A percentile compares a stretch with the other conserved stretches of the same genome.
phyloP scores from a whole-genome alignment of 2,888 invertebrate genomes.

The Ectemnius continuus region DNA sequence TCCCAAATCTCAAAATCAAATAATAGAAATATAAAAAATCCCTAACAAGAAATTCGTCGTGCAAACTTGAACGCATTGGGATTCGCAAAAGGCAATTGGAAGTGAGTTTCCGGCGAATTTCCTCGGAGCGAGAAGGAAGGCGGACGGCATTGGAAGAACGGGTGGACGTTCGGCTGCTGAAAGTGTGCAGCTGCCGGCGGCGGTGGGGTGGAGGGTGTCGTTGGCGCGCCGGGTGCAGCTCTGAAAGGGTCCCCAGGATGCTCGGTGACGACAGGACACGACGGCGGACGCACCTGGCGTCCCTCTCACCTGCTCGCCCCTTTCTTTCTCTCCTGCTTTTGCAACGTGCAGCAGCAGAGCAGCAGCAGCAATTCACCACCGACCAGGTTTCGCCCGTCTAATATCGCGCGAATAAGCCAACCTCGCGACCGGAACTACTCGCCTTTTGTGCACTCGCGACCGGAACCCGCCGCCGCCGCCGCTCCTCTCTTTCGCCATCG shows the following conservation, averaged over 20 bases:
- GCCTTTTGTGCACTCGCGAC: conserved; percentile 5
- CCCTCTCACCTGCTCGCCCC: conserved; percentile 64
- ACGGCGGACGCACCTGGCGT: conserved; percentile 61
- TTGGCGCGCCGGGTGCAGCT: conserved; percentile 70
- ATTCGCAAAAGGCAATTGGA: no score
- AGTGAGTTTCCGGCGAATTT: no score
- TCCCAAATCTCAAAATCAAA: no score
- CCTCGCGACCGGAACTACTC: conserved; percentile 12
- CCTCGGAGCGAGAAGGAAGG: neutral
- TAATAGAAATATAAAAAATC: no score
- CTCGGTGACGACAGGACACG: conserved; percentile 29
- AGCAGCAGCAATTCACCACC: no score
- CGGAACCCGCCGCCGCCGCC: neutral
- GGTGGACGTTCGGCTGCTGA: conserved; percentile 40
- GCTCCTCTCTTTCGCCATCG: no score
- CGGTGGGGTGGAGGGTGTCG: conserved; percentile 34
- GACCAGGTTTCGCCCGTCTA: conserved; percentile 37
- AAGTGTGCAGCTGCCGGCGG: conserved; percentile 65
- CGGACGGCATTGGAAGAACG: conserved; percentile 38
- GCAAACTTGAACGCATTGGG: no score
- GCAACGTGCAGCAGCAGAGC: no score
- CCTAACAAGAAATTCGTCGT: no score
- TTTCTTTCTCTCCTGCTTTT: conserved; percentile 51
- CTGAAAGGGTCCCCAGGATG: conserved; percentile 60
- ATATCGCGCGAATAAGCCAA: conserved; percentile 19